Percentiles rank a stretch among this genome's conserved stretches.
Conservation (phyloP, 2,888 invertebrate species). For the Calameuta idolon region DNA sequence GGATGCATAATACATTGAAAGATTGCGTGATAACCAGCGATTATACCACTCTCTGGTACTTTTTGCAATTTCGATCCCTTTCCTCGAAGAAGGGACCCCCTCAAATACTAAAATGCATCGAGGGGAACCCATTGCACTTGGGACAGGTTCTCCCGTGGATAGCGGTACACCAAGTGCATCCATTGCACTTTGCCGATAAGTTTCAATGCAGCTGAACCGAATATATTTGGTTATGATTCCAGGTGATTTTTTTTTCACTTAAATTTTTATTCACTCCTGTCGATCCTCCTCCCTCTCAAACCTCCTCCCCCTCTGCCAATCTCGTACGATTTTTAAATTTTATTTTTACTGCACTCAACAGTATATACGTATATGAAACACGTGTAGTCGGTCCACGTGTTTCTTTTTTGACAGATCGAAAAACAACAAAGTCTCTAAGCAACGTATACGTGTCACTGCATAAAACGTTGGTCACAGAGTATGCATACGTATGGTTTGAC, state of each 20-base stretch:
- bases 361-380: too few relatives aligned
- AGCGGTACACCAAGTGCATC: neutral
- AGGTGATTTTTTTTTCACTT: neutral
- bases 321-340: too few relatives aligned
- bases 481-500: too few relatives aligned
- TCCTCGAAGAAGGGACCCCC: neutral
- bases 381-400: too few relatives aligned
- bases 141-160: neutral
- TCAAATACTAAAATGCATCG: neutral
- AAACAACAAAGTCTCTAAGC: too few relatives aligned
- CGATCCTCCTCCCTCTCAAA: too few relatives aligned
- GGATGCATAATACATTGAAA: constrained; percentile 57
- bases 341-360: neutral
- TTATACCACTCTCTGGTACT: constrained; percentile 42
- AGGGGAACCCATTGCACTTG: neutral
- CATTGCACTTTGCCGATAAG: neutral
- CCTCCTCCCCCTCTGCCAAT: too few relatives aligned
- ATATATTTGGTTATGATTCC: neutral
- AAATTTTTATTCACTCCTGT: neutral
- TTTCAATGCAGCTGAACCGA: neutral
- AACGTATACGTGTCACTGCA: too few relatives aligned
- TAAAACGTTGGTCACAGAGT: too few relatives aligned
- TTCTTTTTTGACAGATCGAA: too few relatives aligned
- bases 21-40: constrained; percentile 56
- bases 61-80: neutral